These are phyloP conservation scores for Saccostrea echinata DNA, from an alignment of 1,140 invertebrate genomes.

Conservation along the genomic window DNA sequence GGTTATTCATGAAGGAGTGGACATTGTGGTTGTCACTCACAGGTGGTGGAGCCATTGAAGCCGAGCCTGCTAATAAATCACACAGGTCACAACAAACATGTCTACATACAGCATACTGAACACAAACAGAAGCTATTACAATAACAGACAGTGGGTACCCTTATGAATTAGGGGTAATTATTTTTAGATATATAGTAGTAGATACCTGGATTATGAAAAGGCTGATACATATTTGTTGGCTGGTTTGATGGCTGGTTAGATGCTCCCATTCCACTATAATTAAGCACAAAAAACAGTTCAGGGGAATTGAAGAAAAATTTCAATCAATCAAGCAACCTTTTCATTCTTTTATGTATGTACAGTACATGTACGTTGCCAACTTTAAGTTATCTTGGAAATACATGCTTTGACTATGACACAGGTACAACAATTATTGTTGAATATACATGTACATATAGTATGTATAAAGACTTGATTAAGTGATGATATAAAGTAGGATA, in stretches of 20 bases:
- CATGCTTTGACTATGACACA: background rate
- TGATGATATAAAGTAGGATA: background rate
- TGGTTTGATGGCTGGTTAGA: slow-evolving; percentile 31
- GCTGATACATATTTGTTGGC: slow-evolving; percentile 32
- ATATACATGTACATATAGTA: background rate
- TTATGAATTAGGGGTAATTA: background rate
- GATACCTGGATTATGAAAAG: background rate
- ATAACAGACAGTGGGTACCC: background rate
- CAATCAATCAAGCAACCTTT: background rate
- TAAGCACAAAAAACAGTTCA: slow-evolving; percentile 3
- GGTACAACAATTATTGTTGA: too few species aligned
- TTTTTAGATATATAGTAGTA: background rate
- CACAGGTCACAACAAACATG: background rate
- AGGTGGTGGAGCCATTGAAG: slow-evolving; percentile 11
- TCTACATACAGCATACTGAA: background rate
- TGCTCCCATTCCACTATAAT: slow-evolving; percentile 36
- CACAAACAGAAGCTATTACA: background rate
- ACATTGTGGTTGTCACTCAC: background rate
- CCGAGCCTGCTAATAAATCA: background rate
- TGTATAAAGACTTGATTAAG: background rate
- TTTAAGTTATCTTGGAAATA: background rate
- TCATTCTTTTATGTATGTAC: background rate
- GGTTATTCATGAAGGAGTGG: slow-evolving; percentile 74
- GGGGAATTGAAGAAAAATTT: background rate
- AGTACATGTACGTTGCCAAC: background rate